A percentile compares a stretch with the other conserved stretches of the same genome.
Conservation (phyloP, 2,797 vertebrate species). For the Peromyscus nudipes region DNA sequence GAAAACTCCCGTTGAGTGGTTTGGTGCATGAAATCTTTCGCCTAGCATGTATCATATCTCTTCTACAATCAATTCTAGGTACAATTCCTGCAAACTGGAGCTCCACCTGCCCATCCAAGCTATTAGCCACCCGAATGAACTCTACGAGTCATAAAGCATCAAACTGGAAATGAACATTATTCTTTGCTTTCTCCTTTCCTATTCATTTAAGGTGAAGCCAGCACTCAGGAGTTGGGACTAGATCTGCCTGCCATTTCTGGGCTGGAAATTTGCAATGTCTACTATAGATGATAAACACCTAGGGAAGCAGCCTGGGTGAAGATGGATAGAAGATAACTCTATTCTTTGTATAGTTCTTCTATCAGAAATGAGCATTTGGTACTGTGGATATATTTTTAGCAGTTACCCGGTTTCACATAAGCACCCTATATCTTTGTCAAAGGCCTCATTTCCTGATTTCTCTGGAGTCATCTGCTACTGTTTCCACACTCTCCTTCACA, state of each 20-base stretch:
- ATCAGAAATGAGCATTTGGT: conserved; percentile 63
- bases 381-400: conserved; percentile 76
- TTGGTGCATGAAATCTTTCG: neutral
- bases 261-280: neutral
- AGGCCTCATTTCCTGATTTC: conserved; percentile 20
- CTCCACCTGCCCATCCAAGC: neutral
- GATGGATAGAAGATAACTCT: conserved; percentile 65
- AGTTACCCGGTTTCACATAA: conserved; percentile 41
- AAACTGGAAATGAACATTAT: neutral
- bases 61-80: neutral
- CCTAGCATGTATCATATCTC: neutral
- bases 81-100: neutral
- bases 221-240: neutral
- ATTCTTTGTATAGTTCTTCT: conserved; percentile 61
- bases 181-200: neutral
- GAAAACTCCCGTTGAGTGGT: neutral
- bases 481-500: conserved; percentile 58
- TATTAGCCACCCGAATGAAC: no score
- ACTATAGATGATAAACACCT: neutral
- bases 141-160: neutral
- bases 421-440: neutral
- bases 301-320: neutral
- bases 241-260: neutral
- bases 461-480: conserved; percentile 48
- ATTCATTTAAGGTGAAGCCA: neutral